Conservation (phyloP, 92 coral and sea anemone genomes). For the Porites evermanni region DNA sequence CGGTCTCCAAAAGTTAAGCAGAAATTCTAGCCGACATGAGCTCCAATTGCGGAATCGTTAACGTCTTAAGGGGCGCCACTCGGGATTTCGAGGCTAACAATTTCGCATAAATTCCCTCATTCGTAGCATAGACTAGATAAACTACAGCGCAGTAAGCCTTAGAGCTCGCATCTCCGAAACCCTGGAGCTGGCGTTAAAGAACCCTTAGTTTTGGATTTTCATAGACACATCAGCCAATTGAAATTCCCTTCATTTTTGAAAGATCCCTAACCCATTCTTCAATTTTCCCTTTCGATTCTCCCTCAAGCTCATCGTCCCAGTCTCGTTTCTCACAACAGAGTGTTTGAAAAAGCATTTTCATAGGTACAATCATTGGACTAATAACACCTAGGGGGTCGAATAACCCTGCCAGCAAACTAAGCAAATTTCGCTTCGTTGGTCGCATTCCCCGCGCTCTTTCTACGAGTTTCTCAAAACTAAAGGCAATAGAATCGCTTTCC, state of each 20-base stretch:
- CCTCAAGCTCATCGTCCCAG: slow-evolving; percentile 56
- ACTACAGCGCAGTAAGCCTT: slow-evolving; percentile 64
- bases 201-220: slow-evolving; percentile 29
- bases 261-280: slow-evolving; percentile 49
- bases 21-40: slow-evolving; percentile 59
- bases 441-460: slow-evolving; percentile 8
- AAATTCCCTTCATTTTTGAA: slow-evolving; percentile 8
- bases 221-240: slow-evolving; percentile 36
- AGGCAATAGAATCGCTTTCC: slow-evolving; percentile 22
- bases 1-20: slow-evolving; percentile 59
- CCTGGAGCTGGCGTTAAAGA: slow-evolving; percentile 38
- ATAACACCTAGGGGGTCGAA: slow-evolving; percentile 59
- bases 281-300: background rate
- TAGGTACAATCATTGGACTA: slow-evolving; percentile 41
- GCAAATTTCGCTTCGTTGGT: slow-evolving; percentile 37
- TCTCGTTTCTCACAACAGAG: slow-evolving; percentile 31
- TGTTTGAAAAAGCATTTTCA: slow-evolving; percentile 58
- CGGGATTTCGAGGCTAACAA: slow-evolving; percentile 65
- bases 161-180: slow-evolving; percentile 57
- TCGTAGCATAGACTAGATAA: slow-evolving; percentile 33
- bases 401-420: slow-evolving; percentile 43
- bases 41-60: slow-evolving; percentile 68
- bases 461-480: slow-evolving; percentile 27
- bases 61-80: slow-evolving; percentile 68
- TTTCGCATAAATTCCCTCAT: slow-evolving; percentile 15